These are phyloP conservation scores for Steinernema carpocapsae DNA, from an alignment of 2,888 invertebrate species.

Conservation along the genomic window DNA sequence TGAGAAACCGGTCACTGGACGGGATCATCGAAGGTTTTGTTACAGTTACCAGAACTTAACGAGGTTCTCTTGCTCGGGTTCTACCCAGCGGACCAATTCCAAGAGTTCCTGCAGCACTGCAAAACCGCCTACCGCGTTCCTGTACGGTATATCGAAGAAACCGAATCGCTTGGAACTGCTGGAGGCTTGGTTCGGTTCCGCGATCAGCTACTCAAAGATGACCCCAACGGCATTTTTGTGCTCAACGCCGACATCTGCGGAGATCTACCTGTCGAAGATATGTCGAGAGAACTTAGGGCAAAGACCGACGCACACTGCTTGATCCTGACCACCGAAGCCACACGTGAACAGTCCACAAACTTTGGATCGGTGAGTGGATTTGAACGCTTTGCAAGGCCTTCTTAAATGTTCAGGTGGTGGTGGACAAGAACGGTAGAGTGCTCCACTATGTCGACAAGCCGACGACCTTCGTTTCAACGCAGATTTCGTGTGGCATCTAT, in stretches of 20 bases:
- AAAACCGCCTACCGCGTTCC: slow-evolving; percentile 57
- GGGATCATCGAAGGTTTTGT: too few species aligned
- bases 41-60: slow-evolving; percentile 78
- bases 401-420: slow-evolving; percentile 57
- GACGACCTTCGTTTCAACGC: slow-evolving; percentile 88
- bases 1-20: slow-evolving; percentile 40
- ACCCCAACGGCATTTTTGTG: slow-evolving; percentile 80
- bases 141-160: slow-evolving; percentile 83
- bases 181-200: slow-evolving; percentile 96
- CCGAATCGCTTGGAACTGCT: slow-evolving; percentile 89
- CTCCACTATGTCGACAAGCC: slow-evolving; percentile 98
- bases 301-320: slow-evolving; percentile 50
- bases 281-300: slow-evolving; percentile 71
- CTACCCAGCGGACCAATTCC: slow-evolving; percentile 83
- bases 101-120: slow-evolving; percentile 82
- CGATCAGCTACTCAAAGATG: slow-evolving; percentile 75
- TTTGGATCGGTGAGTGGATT: slow-evolving; percentile 90
- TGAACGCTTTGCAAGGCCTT: too few species aligned
- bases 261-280: slow-evolving; percentile 83
- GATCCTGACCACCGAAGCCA: slow-evolving; percentile 73
- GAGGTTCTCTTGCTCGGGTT: slow-evolving; percentile 94
- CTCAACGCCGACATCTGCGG: slow-evolving; percentile 97
- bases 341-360: slow-evolving; percentile 86
- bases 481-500: slow-evolving; percentile 95
- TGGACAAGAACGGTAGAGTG: slow-evolving; percentile 57